These are phyloP conservation scores for Anhinga rufa DNA, from an alignment of 2,113 vertebrate species.

Conservation along the genomic window DNA sequence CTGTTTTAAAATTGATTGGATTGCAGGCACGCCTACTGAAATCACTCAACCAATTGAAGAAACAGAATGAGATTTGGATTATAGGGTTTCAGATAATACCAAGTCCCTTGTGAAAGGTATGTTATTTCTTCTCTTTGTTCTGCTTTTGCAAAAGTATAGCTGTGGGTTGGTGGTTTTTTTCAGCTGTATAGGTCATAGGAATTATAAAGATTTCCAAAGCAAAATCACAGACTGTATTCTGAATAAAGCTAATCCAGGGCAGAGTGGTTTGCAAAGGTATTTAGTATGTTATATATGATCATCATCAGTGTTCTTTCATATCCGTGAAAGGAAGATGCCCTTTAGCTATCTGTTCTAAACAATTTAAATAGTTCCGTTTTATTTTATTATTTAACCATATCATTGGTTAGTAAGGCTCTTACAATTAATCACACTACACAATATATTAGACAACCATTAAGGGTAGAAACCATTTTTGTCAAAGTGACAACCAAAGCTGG, in stretches of 20 bases:
- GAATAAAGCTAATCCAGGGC: conserved; percentile 47
- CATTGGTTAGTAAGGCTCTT: neutral
- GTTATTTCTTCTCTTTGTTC: conserved; percentile 70
- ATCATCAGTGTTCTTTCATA: conserved; percentile 11
- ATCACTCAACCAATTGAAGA: conserved; percentile 66
- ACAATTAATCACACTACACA: neutral
- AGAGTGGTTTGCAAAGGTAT: conserved; percentile 29
- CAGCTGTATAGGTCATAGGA: conserved; percentile 58
- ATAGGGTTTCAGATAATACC: conserved; percentile 70
- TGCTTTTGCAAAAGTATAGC: conserved; percentile 65
- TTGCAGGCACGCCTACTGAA: conserved; percentile 35
- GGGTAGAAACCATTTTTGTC: neutral
- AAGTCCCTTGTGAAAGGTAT: conserved; percentile 66
- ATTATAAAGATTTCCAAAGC: conserved; percentile 59
- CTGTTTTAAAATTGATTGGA: conserved; percentile 64
- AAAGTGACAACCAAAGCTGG: neutral
- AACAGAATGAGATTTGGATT: conserved; percentile 68
- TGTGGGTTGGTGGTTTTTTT: conserved; percentile 51
- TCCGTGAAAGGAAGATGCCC: neutral
- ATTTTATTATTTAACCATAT: neutral
- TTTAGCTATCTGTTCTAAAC: neutral
- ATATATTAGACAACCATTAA: neutral
- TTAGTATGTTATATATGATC: conserved; percentile 44
- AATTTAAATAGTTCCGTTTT: neutral
- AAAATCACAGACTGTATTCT: conserved; percentile 49